Evolutionary conservation across 2,113 vertebrate species (phyloP), one percentile per base, ranked within the genome.

Genomic region (Anhinga anhinga): DNA sequence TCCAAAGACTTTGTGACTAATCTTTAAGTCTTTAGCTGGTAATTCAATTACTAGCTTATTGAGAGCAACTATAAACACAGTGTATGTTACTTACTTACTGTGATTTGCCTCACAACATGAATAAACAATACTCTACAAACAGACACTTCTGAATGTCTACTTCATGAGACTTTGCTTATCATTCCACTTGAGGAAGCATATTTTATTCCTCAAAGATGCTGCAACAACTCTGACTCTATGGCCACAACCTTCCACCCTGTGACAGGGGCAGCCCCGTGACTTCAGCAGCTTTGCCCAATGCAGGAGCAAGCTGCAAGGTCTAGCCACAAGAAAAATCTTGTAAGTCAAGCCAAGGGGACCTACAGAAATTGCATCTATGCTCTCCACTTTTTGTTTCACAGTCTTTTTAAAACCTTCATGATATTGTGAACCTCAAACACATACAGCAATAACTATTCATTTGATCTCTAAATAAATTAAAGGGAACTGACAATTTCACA

Each of bases 371-470:
- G 61, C 42, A 82, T 56, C 90, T 59, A 17, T 22, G 49, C 62
- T 30, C 83, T 79, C 91, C 77, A 29, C 55, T n/a, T 86, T 4
- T 17, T 40, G 79, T 96, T 94, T 92, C 95, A 86, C 42, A 84
- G 32, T 27, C 66, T 53, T 82, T 25, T 25, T 53, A 88, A 94
- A 94, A 44, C 82, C 77, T 53, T 53, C 38, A 58, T 90, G 94
- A 93, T 82, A 88, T 7, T 34, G 61, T n/a, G 62, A 94, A 88
- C 81, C 92, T 86, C 95, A 95, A 95, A 96, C 77, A 95, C 92
- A 96, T 36, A 88, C 70, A 80, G n/a, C 18, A 91, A 63, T 47
- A 67, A 62, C 47, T n/a, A 45, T 25, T 55, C 7, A 23, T 40
- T 52, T 69, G 20, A 42, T 49, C 65, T 45, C 16, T 15, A 63